Percentiles rank a stretch among this genome's conserved stretches.
Conservation (phyloP, 37 sponge, comb jelly and placozoan genomes). For the Amphimedon queenslandica region DNA sequence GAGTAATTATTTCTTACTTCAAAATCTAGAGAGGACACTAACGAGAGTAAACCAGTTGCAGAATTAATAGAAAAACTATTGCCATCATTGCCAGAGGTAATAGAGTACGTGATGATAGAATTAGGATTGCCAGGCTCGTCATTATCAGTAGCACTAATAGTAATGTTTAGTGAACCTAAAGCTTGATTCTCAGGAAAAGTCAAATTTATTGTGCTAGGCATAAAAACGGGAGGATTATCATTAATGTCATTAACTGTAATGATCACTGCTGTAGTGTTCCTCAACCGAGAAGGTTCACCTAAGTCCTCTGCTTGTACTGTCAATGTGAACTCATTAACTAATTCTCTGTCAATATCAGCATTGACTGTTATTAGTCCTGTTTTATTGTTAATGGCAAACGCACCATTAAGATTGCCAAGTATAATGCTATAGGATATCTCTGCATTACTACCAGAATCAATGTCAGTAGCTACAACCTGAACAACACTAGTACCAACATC, state of each 20-base stretch:
- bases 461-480: slow-evolving; percentile 42
- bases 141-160: slow-evolving; percentile 42
- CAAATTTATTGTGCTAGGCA: slow-evolving; percentile 14
- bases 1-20: slow-evolving; percentile 22
- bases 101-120: slow-evolving; percentile 26
- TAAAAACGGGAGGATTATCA: slow-evolving; percentile 75
- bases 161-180: slow-evolving; percentile 3
- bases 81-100: slow-evolving; percentile 12
- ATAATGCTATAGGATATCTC: slow-evolving; percentile 30
- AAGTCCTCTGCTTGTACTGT: slow-evolving; percentile 34
- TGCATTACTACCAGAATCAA: slow-evolving; percentile 52
- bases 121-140: slow-evolving; percentile 58
- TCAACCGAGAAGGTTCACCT: not conserved
- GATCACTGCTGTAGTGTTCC: slow-evolving; percentile 8
- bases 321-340: slow-evolving; percentile 6
- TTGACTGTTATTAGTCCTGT: slow-evolving; percentile 31
- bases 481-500: slow-evolving; percentile 7
- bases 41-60: slow-evolving; percentile 5
- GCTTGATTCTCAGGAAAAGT: slow-evolving; percentile 32
- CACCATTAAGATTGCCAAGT: slow-evolving; percentile 27
- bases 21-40: slow-evolving; percentile 28
- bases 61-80: slow-evolving; percentile 7
- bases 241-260: slow-evolving; percentile 72
- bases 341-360: slow-evolving; percentile 42
- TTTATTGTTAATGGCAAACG: slow-evolving; percentile 14